Evolutionary conservation across 2,113 vertebrate species (phyloP), one percentile per base, ranked within the genome.

Genomic region (Merops nubicus): DNA sequence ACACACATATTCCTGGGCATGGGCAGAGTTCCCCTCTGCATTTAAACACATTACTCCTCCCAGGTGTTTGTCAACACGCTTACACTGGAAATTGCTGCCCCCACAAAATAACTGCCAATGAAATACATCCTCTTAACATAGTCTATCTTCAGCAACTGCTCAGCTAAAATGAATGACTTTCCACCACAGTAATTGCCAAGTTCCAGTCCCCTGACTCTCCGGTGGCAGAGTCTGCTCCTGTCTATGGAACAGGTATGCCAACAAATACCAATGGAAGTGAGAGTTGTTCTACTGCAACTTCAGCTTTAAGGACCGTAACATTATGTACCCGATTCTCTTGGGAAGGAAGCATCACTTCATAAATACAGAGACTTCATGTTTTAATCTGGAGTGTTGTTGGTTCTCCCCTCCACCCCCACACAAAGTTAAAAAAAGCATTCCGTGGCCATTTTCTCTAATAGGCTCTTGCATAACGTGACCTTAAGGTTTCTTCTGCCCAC

Each of bases 351-450:
- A 92, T n/a, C 31, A 45, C 15, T 68, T 17, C 50, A 70, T n/a
- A 87, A 80, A 70, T 12, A 89, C 20, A 69, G 67, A 50, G 9
- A 67, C 5, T 29, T 59, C 5, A 8, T 68, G 38, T 51, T 79
- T 94, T 53, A 43, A 34, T 69, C 48, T 21, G 21, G 6, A 94
- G n/a, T 33, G 25, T 6, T 74, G 11, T 54, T 86, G 26, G 22
- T 23, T 74, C 22, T 31, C 10, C 7, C 22, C 16, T 1, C 5
- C 5, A 3, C 2, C 12, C 34, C 36, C 9, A 0, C 17, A 36
- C 28, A 42, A 89, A 69, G 20, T 45, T 53, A 77, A 59, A 53
- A 77, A 34, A 2, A 65, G 40, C 19, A 53, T n/a, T 48, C 68
- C 18, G 0, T 16, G 29, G 42, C 33, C 33, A 51, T 75, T 91